Conservation (phyloP, 1,140 invertebrate species). For the Drosophila carrolli region DNA sequence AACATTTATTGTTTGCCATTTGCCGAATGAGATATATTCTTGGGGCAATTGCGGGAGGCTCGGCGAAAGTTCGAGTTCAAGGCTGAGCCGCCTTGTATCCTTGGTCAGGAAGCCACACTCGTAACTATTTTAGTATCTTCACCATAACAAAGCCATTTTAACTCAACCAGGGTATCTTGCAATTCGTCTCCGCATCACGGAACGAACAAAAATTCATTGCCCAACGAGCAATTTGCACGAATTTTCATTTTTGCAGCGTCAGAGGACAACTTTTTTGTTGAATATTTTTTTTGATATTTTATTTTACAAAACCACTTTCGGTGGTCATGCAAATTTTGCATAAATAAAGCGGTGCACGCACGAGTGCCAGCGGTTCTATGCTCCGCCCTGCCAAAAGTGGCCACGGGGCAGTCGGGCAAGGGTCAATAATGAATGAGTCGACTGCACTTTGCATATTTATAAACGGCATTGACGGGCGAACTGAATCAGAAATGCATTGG, state of each 20-base stretch:
- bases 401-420: slow-evolving; percentile 14
- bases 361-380: slow-evolving; percentile 27
- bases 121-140: slow-evolving; percentile 27
- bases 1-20: slow-evolving; percentile 36
- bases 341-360: slow-evolving; percentile 55
- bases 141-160: slow-evolving; percentile 2
- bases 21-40: slow-evolving; percentile 13
- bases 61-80: slow-evolving; percentile 41
- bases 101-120: slow-evolving; percentile 13
- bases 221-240: slow-evolving; percentile 53
- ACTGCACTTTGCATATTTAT: slow-evolving; percentile 56
- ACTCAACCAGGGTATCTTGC: slow-evolving; percentile 13
- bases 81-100: slow-evolving; percentile 14
- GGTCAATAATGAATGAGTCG: slow-evolving; percentile 59
- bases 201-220: slow-evolving; percentile 36
- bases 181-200: slow-evolving; percentile 1
- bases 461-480: slow-evolving; percentile 48
- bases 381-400: slow-evolving; percentile 2
- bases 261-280: neutral
- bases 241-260: slow-evolving; percentile 32
- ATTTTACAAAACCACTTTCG: slow-evolving; percentile 41
- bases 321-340: slow-evolving; percentile 62
- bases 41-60: neutral
- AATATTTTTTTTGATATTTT: slow-evolving; percentile 17
- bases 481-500: slow-evolving; percentile 40